Percentiles rank a stretch among this genome's conserved stretches.
These are phyloP conservation scores for Archivesica marissinica DNA, from an alignment of 1,140 invertebrate species.

Conservation along the genomic window DNA sequence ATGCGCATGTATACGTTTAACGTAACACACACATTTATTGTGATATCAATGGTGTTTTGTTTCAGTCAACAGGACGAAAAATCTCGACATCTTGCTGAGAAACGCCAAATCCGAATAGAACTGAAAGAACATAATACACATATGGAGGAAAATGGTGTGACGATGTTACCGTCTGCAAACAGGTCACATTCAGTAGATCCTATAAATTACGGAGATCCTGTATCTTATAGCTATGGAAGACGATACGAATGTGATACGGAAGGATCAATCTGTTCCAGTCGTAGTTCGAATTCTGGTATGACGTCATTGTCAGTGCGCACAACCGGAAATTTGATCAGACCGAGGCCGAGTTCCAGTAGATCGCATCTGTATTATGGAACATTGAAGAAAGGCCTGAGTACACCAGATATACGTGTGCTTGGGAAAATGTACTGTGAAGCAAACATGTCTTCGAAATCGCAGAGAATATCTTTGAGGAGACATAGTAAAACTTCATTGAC, in stretches of 20 bases:
- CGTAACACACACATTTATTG: no score
- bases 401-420: conserved; percentile 37
- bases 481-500: background rate
- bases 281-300: conserved; percentile 52
- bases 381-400: conserved; percentile 49
- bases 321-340: conserved; percentile 3
- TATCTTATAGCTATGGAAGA: background rate
- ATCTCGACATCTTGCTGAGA: conserved; percentile 60
- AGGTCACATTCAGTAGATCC: conserved; percentile 48
- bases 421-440: conserved; percentile 34
- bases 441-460: conserved; percentile 1
- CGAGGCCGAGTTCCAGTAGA: background rate
- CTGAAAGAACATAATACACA: conserved; percentile 22
- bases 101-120: conserved; percentile 55
- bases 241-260: conserved; percentile 6
- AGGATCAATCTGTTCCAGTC: conserved; percentile 36
- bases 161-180: conserved; percentile 14
- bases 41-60: background rate
- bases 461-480: background rate
- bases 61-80: conserved; percentile 59
- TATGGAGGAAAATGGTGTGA: conserved; percentile 41
- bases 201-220: conserved; percentile 14
- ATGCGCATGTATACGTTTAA: no score
- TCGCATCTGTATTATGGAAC: background rate
- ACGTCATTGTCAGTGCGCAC: conserved; percentile 24